A percentile compares a stretch with the other conserved stretches of the same genome.
These are phyloP conservation scores for Ichneumon xanthorius DNA, from an alignment of 2,888 invertebrate genomes.

Conservation along the genomic window DNA sequence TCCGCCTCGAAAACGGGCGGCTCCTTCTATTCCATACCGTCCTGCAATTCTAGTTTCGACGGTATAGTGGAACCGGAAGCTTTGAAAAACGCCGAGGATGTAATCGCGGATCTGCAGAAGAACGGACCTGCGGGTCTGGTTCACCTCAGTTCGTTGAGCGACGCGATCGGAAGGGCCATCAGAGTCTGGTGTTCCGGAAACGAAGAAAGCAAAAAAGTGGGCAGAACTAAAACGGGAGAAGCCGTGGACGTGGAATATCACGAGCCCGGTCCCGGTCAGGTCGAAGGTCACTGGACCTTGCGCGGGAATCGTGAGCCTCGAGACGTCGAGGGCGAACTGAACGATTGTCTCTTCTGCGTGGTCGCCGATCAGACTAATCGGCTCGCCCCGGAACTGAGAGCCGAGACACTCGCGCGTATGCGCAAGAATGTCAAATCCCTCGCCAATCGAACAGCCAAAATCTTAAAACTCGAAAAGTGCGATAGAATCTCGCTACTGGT, in stretches of 20 bases:
- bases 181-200: conserved; percentile 64
- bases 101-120: conserved; percentile 69
- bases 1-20: background rate
- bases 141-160: conserved; percentile 70
- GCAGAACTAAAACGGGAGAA: conserved; percentile 37
- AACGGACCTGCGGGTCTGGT: conserved; percentile 72
- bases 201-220: conserved; percentile 54
- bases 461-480: conserved; percentile 59
- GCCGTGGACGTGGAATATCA: conserved; percentile 72
- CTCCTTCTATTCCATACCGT: conserved; percentile 57
- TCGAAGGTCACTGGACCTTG: conserved; percentile 75
- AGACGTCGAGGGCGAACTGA: conserved; percentile 52
- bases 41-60: conserved; percentile 60
- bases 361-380: conserved; percentile 72
- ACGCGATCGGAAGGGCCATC: conserved; percentile 65
- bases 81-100: conserved; percentile 35
- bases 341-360: conserved; percentile 75
- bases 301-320: conserved; percentile 65
- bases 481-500: conserved; percentile 67
- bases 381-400: conserved; percentile 64
- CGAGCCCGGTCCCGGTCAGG: conserved; percentile 9
- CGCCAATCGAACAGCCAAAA: conserved; percentile 54
- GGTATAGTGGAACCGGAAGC: conserved; percentile 26
- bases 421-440: conserved; percentile 64
- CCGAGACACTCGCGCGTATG: conserved; percentile 58